Evolutionary conservation across 1,140 invertebrate genomes (phyloP), one percentile per base, ranked within the genome.

Genomic region (Drosophila cardini): DNA sequence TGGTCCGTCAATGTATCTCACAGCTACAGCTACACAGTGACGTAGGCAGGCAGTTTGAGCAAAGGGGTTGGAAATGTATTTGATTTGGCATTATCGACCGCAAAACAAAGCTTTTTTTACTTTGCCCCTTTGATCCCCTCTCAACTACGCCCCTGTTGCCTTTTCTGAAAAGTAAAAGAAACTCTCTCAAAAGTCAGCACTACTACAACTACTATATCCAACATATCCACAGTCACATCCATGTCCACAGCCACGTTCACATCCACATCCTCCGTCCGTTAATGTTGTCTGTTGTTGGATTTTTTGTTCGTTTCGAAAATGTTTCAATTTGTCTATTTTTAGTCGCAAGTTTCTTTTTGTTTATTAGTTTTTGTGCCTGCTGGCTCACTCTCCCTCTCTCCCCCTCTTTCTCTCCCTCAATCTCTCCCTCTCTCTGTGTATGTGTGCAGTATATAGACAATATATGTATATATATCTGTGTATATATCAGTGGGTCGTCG

Each of bases 271-370:
- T 63, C 38, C 50, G 56, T 55, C 42, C 38, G 50, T 55, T 64
- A 63, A 50, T 55, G 42, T 63, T 46, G 69, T 52, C 63, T 71
- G 67, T 68, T 87, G 81, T 86, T 86, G 71, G 76, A 84, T 81
- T 87, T 89, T 83, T 87, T 77, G 80, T 86, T 87, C 80, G 80
- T 86, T 75, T 86, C 82, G 68, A 86, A 86, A 87, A 72, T 89
- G 84, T 87, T 87, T 87, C 80, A 87, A 87, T 89, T 90, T 84
- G 63, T 87, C 84, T 87, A 87, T 89, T 87, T 87, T 89, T 87
- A 89, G 84, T 57, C 45, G 74, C 80, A 89, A 87, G 84, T 87
- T 89, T 90, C 84, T 90, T 89, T 89, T 89, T 89, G 84, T 89
- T 89, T 89, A 87, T 87, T 87, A 87, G 84, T 89, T 89, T 53